These are phyloP conservation scores for Noctua fimbriata DNA, from an alignment of 2,888 invertebrate species.

Conservation along the genomic window DNA sequence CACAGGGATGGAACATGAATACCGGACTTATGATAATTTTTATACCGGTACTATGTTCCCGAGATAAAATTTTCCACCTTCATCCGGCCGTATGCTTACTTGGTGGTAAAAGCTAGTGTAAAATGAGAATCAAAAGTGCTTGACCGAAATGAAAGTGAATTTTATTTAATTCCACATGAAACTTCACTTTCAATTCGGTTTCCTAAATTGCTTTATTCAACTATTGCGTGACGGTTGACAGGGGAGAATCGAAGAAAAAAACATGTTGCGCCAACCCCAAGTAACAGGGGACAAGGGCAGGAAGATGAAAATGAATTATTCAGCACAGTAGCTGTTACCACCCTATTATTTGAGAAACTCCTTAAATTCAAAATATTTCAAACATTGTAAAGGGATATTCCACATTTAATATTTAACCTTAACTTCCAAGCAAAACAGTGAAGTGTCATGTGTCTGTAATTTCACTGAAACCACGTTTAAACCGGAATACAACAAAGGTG, in stretches of 20 bases:
- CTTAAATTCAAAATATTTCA: neutral
- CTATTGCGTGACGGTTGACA: too few relatives aligned
- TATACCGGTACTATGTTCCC: neutral
- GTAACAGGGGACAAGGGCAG: too few relatives aligned
- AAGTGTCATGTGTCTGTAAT: neutral
- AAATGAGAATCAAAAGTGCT: neutral
- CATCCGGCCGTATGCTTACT: neutral
- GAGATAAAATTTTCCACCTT: neutral
- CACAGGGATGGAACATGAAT: neutral
- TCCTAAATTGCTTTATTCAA: neutral
- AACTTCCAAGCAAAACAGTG: neutral
- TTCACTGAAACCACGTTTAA: neutral
- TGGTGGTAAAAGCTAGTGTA: neutral
- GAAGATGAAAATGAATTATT: neutral
- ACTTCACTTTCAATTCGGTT: neutral
- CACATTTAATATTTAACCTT: neutral
- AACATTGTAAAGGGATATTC: neutral
- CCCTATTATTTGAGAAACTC: neutral
- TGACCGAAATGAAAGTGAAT: neutral
- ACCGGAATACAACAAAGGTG: slow-evolving; percentile 15
- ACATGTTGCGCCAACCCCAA: too few relatives aligned
- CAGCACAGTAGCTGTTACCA: neutral
- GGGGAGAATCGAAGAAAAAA: too few relatives aligned
- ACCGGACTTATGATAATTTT: neutral
- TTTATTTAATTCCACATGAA: neutral